These are phyloP conservation scores for Alentia gelatinosa DNA, from an alignment of 2,888 invertebrate species.

Conservation along the genomic window DNA sequence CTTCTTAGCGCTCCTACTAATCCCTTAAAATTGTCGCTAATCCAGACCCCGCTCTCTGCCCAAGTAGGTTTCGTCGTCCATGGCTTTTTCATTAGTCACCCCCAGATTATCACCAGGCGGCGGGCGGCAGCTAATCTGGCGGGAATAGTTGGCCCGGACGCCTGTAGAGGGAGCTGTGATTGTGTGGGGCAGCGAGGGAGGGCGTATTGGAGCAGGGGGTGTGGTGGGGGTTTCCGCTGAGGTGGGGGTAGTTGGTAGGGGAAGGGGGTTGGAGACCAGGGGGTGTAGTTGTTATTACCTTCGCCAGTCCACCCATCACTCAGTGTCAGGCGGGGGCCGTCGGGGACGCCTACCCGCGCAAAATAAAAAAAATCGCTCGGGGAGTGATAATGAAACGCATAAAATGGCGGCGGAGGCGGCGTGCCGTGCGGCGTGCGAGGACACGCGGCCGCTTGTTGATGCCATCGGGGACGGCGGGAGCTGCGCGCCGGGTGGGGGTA, in stretches of 20 bases:
- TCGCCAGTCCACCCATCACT: background rate
- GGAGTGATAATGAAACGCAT: background rate
- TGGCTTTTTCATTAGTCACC: conserved; percentile 36
- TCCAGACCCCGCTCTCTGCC: background rate
- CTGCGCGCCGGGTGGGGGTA: background rate
- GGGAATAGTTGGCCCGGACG: background rate
- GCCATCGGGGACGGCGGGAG: background rate
- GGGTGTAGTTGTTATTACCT: background rate
- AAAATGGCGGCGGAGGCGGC: background rate
- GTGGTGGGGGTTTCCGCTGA: background rate
- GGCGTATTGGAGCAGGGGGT: background rate
- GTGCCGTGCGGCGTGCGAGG: background rate
- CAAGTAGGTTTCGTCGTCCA: conserved; percentile 28
- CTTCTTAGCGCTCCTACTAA: background rate
- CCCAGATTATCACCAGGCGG: background rate
- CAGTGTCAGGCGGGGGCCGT: background rate
- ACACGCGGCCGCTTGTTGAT: background rate
- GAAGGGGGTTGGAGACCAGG: background rate
- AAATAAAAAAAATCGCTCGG: background rate
- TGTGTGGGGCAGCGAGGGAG: background rate
- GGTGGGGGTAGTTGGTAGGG: background rate
- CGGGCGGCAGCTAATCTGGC: background rate
- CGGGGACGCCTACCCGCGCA: background rate
- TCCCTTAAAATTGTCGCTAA: conserved; percentile 47
- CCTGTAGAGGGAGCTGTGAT: background rate